A percentile compares a stretch with the other conserved stretches of the same genome.
Conservation (phyloP, 2,888 invertebrate genomes). For the Pterostichus niger region DNA sequence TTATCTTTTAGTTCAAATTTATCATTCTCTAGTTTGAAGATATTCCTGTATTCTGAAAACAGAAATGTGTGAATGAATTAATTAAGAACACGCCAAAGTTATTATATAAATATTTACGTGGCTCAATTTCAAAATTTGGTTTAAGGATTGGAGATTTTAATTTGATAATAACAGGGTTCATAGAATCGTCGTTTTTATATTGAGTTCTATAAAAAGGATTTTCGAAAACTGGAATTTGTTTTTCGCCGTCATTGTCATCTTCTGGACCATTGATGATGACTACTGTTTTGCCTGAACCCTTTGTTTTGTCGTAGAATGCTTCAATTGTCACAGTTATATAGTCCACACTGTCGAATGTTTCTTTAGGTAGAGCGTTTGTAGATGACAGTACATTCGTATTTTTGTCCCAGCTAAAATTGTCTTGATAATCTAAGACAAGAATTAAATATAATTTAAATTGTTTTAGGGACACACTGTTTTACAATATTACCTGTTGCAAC, state of each 20-base stretch:
- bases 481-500: no score
- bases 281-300: background rate
- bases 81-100: background rate
- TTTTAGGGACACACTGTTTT: no score
- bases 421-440: background rate
- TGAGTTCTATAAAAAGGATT: background rate
- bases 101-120: no score
- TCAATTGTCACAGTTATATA: constrained; percentile 2
- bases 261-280: constrained; percentile 34
- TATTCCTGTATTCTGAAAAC: background rate
- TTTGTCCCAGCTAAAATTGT: background rate
- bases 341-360: background rate
- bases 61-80: background rate
- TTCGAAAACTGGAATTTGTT: background rate
- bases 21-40: background rate
- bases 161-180: background rate
- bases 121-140: no score
- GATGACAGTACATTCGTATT: background rate
- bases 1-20: background rate
- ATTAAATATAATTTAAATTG: background rate
- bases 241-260: background rate
- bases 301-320: background rate
- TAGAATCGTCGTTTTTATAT: background rate
- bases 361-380: background rate
- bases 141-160: no score